Evolutionary conservation across 2,888 invertebrate species (phyloP).

Genomic region (Drosophila bunnanda): DNA sequence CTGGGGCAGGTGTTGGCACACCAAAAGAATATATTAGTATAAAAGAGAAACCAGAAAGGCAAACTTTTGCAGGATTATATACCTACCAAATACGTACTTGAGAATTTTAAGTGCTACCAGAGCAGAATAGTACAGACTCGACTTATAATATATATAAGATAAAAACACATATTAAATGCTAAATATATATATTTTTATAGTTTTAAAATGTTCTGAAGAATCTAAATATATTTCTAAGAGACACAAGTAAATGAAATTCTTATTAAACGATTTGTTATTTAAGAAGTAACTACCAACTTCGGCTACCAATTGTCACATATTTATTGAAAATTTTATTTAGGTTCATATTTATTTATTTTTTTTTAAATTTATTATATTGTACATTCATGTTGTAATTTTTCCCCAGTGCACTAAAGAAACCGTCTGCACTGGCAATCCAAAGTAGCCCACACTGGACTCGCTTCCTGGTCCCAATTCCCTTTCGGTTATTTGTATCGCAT

Average conservation of each 20-base stretch:
- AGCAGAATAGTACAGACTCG: background rate
- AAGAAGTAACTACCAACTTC: no score
- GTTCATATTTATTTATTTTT: background rate
- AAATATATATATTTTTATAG: no score
- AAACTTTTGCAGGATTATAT: background rate
- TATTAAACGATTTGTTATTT: background rate
- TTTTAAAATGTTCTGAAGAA: background rate
- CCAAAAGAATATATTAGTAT: background rate
- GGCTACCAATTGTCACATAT: no score
- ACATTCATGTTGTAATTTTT: background rate
- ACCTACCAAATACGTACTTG: background rate
- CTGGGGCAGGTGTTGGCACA: conserved; percentile 17
- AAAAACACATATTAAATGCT: no score
- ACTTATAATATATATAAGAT: no score
- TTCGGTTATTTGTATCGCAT: conserved; percentile 45
- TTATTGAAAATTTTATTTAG: no score
- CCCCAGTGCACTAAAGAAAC: background rate
- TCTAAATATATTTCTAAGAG: background rate
- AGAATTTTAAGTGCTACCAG: background rate
- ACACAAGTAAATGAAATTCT: background rate
- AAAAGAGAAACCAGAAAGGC: background rate
- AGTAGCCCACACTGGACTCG: conserved; percentile 53
- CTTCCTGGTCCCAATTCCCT: conserved; percentile 19
- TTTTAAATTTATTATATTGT: background rate
- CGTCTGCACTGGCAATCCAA: conserved; percentile 58